Evolutionary conservation across 2,113 vertebrate genomes (phyloP).

Genomic region (Malurus alboscapulatus): DNA sequence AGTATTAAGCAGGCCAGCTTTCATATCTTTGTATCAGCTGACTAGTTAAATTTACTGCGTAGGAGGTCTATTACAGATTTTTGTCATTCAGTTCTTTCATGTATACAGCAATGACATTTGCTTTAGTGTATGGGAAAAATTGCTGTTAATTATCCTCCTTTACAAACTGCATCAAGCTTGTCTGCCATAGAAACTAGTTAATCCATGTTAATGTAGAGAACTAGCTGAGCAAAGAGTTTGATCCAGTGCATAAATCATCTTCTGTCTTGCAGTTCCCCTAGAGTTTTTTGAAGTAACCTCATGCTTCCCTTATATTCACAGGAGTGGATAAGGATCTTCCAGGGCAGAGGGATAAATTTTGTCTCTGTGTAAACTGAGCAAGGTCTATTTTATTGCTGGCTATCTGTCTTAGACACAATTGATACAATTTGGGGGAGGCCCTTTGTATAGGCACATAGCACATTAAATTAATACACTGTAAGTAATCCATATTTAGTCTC

Average conservation of each 20-base stretch:
- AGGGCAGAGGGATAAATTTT: background rate
- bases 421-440: background rate
- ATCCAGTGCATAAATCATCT: background rate
- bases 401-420: background rate
- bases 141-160: background rate
- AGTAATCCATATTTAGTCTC: background rate
- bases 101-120: background rate
- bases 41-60: background rate
- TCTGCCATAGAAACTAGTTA: background rate
- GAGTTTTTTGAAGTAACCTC: background rate
- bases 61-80: constrained; percentile 18
- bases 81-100: constrained; percentile 30
- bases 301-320: background rate
- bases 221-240: background rate
- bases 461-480: background rate
- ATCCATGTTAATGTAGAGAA: background rate
- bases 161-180: background rate
- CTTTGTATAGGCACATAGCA: background rate
- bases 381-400: background rate
- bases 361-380: background rate
- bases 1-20: background rate
- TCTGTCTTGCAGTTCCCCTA: background rate
- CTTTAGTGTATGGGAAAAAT: background rate
- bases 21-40: constrained; percentile 20
- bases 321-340: background rate